phyloP scores from a whole-genome alignment of 2,888 invertebrate genomes.

The Caenorhabditis sinica region DNA sequence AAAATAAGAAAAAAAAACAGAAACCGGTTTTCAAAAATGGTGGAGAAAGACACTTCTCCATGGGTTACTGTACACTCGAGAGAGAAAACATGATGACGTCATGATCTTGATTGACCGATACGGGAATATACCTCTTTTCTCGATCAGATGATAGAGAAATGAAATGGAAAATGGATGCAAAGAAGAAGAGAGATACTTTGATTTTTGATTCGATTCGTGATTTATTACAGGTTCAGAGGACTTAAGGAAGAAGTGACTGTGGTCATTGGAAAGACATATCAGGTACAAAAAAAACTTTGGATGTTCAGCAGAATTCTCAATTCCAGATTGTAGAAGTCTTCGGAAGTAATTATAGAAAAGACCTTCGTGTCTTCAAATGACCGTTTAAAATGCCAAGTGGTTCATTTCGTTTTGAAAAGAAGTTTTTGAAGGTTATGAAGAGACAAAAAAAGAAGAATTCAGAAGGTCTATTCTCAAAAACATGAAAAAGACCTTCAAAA shows the following conservation, averaged over 20 bases:
- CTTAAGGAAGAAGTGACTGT: neutral
- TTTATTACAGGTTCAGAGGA: neutral
- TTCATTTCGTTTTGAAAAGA: slow-evolving; percentile 10
- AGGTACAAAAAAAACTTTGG: no score
- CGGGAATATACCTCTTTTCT: neutral
- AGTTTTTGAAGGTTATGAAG: slow-evolving; percentile 33
- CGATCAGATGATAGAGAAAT: slow-evolving; percentile 15
- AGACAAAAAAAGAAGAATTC: neutral
- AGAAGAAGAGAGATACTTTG: slow-evolving; percentile 27
- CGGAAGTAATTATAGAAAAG: neutral
- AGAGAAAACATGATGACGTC: slow-evolving; percentile 24
- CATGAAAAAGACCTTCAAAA: slow-evolving; percentile 21
- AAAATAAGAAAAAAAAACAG: slow-evolving; percentile 18
- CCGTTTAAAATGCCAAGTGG: slow-evolving; percentile 26
- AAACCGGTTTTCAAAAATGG: slow-evolving; percentile 39
- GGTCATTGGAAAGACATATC: neutral
- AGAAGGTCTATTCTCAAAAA: slow-evolving; percentile 7
- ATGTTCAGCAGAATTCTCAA: no score
- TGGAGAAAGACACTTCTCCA: slow-evolving; percentile 5
- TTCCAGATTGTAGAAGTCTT: neutral
- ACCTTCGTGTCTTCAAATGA: slow-evolving; percentile 28
- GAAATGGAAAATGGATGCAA: neutral
- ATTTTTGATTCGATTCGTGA: slow-evolving; percentile 31
- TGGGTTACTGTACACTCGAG: slow-evolving; percentile 36
- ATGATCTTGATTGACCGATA: slow-evolving; percentile 19